phyloP scores from a whole-genome alignment of 2,888 invertebrate species.

The Aromia moschata region DNA sequence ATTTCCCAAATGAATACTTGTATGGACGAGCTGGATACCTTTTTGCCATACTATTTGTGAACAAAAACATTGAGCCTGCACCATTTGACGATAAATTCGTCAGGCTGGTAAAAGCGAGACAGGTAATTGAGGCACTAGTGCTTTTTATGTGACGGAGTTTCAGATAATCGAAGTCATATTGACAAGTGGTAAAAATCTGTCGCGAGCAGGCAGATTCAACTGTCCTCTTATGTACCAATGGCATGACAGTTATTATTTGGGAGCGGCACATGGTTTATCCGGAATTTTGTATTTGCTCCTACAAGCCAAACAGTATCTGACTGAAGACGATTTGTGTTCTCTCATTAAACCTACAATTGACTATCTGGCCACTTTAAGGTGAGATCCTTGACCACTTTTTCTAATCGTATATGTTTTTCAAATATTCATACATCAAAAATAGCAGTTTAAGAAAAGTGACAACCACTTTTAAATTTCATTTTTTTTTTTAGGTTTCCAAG shows the following conservation, averaged over 20 bases:
- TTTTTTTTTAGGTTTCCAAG: slow-evolving; percentile 66
- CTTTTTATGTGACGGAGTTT: slow-evolving; percentile 31
- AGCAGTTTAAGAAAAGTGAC: no score
- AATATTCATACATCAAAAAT: no score
- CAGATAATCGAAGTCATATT: slow-evolving; percentile 73
- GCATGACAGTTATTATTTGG: slow-evolving; percentile 87
- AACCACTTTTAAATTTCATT: no score
- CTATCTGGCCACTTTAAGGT: slow-evolving; percentile 68
- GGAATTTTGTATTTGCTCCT: slow-evolving; percentile 87
- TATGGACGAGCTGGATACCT: slow-evolving; percentile 88
- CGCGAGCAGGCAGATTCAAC: slow-evolving; percentile 65
- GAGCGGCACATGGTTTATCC: slow-evolving; percentile 89
- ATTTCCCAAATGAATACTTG: slow-evolving; percentile 81
- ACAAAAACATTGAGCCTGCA: slow-evolving; percentile 70
- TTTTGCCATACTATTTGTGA: slow-evolving; percentile 79
- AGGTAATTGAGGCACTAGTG: neutral
- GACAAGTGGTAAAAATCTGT: slow-evolving; percentile 71
- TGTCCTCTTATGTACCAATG: slow-evolving; percentile 84
- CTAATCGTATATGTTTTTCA: no score
- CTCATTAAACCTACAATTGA: slow-evolving; percentile 73
- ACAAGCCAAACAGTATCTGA: slow-evolving; percentile 72
- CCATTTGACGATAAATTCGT: slow-evolving; percentile 69
- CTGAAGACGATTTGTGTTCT: slow-evolving; percentile 66
- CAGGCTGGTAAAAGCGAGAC: slow-evolving; percentile 64
- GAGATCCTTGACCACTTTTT: neutral